A percentile compares a stretch with the other conserved stretches of the same genome.
These are phyloP conservation scores for Zelleria hepariella DNA, from an alignment of 2,888 invertebrate species.

Conservation along the genomic window DNA sequence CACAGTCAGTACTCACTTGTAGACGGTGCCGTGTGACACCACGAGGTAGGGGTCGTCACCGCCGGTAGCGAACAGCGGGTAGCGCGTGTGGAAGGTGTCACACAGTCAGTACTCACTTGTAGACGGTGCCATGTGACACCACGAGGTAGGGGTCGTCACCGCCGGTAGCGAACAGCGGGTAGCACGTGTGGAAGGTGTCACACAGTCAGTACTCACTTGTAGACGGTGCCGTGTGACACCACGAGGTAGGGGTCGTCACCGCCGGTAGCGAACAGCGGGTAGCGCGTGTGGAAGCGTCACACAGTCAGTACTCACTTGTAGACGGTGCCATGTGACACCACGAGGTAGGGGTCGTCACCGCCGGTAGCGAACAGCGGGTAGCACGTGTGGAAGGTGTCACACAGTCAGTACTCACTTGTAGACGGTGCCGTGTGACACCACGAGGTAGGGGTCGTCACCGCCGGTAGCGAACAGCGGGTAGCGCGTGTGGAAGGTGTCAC, in stretches of 20 bases:
- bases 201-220: conserved; percentile 85
- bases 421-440: conserved; percentile 97
- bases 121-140: conserved; percentile 97
- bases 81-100: conserved; percentile 92
- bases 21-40: conserved; percentile 97
- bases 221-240: conserved; percentile 97
- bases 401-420: conserved; percentile 87
- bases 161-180: conserved; percentile 95
- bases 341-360: conserved; percentile 92
- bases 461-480: conserved; percentile 98
- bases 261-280: conserved; percentile 96
- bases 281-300: conserved; percentile 91
- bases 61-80: conserved; percentile 96
- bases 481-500: conserved; percentile 91
- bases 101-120: conserved; percentile 85
- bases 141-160: conserved; percentile 95
- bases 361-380: conserved; percentile 98
- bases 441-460: conserved; percentile 92
- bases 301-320: conserved; percentile 87
- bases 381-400: conserved; percentile 91
- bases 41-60: conserved; percentile 95
- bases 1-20: conserved; percentile 85
- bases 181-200: no score
- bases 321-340: conserved; percentile 97
- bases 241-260: conserved; percentile 95